These are phyloP conservation scores for Eudasyphora cyanicolor DNA, from an alignment of 2,888 invertebrate genomes.

Conservation along the genomic window DNA sequence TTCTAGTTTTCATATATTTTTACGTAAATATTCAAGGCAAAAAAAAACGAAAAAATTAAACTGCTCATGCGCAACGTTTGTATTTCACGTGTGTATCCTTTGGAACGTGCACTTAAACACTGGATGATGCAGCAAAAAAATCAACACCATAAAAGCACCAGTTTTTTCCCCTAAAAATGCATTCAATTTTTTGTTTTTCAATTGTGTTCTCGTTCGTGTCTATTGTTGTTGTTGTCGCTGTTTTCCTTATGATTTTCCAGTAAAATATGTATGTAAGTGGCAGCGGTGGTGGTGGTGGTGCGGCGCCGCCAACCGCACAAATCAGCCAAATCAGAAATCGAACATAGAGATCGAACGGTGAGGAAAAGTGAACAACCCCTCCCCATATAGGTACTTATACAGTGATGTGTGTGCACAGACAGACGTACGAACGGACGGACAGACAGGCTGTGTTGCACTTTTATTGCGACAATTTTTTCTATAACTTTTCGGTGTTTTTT, in stretches of 20 bases:
- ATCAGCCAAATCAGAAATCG: slow-evolving; percentile 68
- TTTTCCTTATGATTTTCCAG: not conserved
- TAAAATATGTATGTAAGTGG: not conserved
- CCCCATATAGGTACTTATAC: not conserved
- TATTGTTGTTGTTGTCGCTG: slow-evolving; percentile 11
- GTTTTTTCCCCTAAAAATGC: slow-evolving; percentile 64
- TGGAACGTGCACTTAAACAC: slow-evolving; percentile 77
- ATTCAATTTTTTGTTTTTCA: slow-evolving; percentile 45
- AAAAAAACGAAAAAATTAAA: not conserved
- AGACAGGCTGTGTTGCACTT: slow-evolving; percentile 64
- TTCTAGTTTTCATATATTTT: not conserved
- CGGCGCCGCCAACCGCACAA: slow-evolving; percentile 65
- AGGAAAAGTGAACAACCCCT: slow-evolving; percentile 14
- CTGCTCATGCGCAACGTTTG: slow-evolving; percentile 64
- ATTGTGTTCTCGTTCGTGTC: not conserved
- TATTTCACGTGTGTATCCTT: slow-evolving; percentile 73
- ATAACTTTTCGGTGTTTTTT: slow-evolving; percentile 28
- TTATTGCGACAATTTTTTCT: slow-evolving; percentile 66
- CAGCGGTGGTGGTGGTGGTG: too few species aligned
- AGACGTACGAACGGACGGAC: slow-evolving; percentile 13
- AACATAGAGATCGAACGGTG: slow-evolving; percentile 45
- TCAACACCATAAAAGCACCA: slow-evolving; percentile 52
- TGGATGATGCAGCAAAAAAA: slow-evolving; percentile 77
- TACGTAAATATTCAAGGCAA: not conserved
- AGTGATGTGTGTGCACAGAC: not conserved